Percentiles rank a stretch among this genome's conserved stretches.
phyloP scores from a whole-genome alignment of 2,797 vertebrate species.

The Vultur gryphus region DNA sequence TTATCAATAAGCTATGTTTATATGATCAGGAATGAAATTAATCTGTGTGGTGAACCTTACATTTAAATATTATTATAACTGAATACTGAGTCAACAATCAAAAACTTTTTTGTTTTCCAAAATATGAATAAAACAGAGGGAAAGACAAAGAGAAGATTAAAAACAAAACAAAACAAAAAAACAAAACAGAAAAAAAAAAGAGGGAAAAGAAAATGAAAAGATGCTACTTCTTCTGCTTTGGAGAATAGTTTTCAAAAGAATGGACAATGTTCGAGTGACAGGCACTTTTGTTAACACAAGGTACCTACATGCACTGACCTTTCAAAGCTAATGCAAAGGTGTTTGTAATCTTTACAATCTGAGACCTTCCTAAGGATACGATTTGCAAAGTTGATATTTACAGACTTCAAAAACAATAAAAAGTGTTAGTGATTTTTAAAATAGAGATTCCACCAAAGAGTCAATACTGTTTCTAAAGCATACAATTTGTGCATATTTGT shows the following conservation, averaged over 20 bases:
- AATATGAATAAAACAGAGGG: background rate
- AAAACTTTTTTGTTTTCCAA: background rate
- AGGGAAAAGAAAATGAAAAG: background rate
- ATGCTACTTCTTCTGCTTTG: background rate
- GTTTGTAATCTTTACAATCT: conserved; percentile 13
- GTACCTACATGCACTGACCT: background rate
- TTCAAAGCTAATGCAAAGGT: conserved; percentile 36
- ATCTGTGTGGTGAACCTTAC: background rate
- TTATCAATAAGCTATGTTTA: background rate
- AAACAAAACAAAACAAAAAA: background rate
- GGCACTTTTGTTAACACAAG: conserved; percentile 19
- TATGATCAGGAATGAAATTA: background rate
- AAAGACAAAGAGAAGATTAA: background rate
- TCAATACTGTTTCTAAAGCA: background rate
- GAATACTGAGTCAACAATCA: background rate
- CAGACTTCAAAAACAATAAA: conserved; percentile 26
- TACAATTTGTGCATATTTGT: background rate
- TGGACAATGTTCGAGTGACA: background rate
- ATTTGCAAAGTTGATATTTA: conserved; percentile 49
- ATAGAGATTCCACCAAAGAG: background rate
- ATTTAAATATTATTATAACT: background rate
- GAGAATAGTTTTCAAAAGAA: background rate
- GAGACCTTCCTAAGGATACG: background rate
- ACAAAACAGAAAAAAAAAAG: background rate
- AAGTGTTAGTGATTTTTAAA: background rate